Evolutionary conservation across 2,113 vertebrate species (phyloP), one percentile per base, ranked within the genome.

Genomic region (Ceuthmochares aereus): DNA sequence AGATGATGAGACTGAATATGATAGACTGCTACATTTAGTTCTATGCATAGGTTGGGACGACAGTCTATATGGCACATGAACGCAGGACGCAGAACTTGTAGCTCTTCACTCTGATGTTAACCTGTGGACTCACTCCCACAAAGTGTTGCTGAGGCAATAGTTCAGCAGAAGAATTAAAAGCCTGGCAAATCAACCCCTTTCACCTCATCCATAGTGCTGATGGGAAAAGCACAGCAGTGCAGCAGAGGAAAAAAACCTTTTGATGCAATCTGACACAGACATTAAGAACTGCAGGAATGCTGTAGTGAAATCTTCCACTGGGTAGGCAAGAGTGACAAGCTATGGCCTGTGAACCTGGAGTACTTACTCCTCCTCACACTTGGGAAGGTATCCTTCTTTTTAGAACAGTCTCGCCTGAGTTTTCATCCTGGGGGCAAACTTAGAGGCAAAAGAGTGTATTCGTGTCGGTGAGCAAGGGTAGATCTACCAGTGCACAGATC

Each of bases 281-380:
- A 3, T 34, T 6, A 54, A 70, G 75, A 58, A 27, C 45, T 84
- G 84, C 55, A 62, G 36, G 59, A 27, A 32, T 27, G 62, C 47
- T 55, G 42, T 6, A 34, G 37, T 8, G 82, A n/a, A 55, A 62
- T 58, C 34, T 45, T 70, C 37, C 6, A 55, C 12, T 32, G 27
- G 47, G 6, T 23, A n/a, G 22, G 27, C 34, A 67, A 40, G 64
- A 83, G 43, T 25, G 22, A 22, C 25, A 40, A 36, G n/a, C 0
- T 4, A 5, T 4, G 13, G 64, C 21, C 11, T 0, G 0, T 21
- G 32, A 66, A 52, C 30, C 23, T 60, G n/a, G 54, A 73, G 62
- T 2, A 2, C 36, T 63, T n/a, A 25, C 1, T 78, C 18, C 32
- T 87, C 77, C 32, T 60, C 63, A 51, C 0, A 0, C 17, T 64